Base-by-base conservation (phyloP, 2,888 invertebrate species). In the Myathropa florea region DNA sequence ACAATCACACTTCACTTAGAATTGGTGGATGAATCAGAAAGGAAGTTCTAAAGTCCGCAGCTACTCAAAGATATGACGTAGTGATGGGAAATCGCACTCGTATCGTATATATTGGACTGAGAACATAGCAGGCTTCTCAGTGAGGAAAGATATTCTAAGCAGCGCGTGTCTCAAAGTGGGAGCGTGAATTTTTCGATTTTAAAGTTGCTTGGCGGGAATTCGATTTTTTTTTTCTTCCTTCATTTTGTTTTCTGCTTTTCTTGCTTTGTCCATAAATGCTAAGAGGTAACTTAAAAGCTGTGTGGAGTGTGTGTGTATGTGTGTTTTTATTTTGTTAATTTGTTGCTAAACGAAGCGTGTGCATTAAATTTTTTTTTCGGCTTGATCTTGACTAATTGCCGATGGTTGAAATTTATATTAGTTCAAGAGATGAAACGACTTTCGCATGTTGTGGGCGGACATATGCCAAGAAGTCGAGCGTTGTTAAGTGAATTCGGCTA, bases 101-200 rank as follows among this genome's bases (percentile, higher is more conserved):
- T 57, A 78, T 68, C 57, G 23, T 57, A 57, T 57, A 57, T 57
- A 73, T 83, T 65, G 24, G 46, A 23, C 70, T 60, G 46, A 65
- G 70, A 78, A 30, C 70, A 14, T 60, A 12, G 33, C 59, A 33
- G 55, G 46, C n/a, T n/a, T 75, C 46, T 75, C 83, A 83, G 83
- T 83, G 70, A 14, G 30, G 64, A 68, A 39, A 36, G 75, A 70
- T 28, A 75, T 73, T 79, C 75, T 75, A 61, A 60, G 70, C 55
- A 75, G 53, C 65, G 73, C 65, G 79, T 68, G 57, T 68, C 65
- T 23, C 30, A 2, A 53, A 28, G 6, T 18, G n/a, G 6, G 14
- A 9, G 10, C 14, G 65, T 12, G 4, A 21, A 36, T 57, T 30
- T 39, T 23, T 57, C 28, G 23, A 36, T 70, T 61, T 55, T 23